Evolutionary conservation across 2,113 vertebrate genomes (phyloP).

Genomic region (Semnornis frantzii): DNA sequence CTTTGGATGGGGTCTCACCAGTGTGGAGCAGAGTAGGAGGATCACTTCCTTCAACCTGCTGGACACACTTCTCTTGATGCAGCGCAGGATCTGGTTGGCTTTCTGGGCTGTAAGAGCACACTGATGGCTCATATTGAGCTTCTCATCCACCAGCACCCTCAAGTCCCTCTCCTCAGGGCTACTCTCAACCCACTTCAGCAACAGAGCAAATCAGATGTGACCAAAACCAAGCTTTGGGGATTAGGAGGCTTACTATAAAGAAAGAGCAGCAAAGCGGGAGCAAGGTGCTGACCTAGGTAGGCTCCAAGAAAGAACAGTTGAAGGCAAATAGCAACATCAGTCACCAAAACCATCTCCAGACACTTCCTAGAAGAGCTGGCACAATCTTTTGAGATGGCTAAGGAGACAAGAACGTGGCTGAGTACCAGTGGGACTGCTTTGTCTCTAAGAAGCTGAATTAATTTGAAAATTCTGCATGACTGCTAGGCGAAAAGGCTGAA

Average conservation of each 20-base stretch:
- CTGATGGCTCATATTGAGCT: no score
- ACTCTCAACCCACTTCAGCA: background rate
- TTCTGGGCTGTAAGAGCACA: no score
- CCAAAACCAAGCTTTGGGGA: background rate
- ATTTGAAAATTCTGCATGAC: background rate
- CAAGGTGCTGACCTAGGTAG: background rate
- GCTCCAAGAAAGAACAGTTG: background rate
- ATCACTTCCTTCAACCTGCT: no score
- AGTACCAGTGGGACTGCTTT: background rate
- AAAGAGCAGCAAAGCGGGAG: background rate
- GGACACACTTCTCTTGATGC: no score
- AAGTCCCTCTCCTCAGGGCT: no score
- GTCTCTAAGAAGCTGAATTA: background rate
- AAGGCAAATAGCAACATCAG: background rate
- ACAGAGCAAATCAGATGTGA: background rate
- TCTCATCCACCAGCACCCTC: no score
- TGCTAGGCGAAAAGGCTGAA: background rate
- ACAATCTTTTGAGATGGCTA: background rate
- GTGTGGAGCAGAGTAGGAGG: no score
- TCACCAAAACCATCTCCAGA: background rate
- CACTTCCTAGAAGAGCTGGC: background rate
- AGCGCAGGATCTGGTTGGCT: no score
- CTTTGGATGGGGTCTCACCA: no score
- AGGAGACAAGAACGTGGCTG: fast-evolving
- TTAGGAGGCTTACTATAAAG: background rate